Conservation (phyloP, 2,113 vertebrate genomes). For the Anhinga rufa region DNA sequence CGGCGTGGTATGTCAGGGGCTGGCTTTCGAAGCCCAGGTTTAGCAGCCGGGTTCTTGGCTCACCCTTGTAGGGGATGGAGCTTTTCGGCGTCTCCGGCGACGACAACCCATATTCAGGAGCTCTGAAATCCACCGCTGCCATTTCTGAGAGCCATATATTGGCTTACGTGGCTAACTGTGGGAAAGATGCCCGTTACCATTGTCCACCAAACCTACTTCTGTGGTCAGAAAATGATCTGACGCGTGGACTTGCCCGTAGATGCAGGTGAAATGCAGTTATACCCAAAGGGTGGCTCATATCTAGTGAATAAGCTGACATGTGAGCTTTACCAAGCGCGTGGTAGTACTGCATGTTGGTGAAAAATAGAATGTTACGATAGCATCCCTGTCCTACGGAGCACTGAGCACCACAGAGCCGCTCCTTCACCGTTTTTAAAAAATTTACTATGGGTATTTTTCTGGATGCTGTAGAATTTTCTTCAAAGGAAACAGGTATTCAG, state of each 20-base stretch:
- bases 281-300: not conserved
- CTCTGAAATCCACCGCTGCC: not conserved
- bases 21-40: not conserved
- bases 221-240: not conserved
- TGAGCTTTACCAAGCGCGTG: not conserved
- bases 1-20: not conserved
- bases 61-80: not conserved
- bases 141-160: not conserved
- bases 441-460: not conserved
- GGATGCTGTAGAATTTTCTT: constrained; percentile 6
- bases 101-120: not conserved
- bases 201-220: not conserved
- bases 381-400: not conserved
- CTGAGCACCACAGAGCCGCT: not conserved
- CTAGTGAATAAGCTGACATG: not conserved
- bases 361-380: not conserved
- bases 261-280: not conserved
- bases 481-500: constrained; percentile 5
- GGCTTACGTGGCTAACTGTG: not conserved
- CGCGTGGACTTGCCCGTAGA: not conserved
- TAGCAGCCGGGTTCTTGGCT: not conserved
- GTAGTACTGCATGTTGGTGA: not conserved
- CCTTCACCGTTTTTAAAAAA: not conserved
- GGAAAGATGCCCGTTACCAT: not conserved
- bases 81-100: not conserved